These are phyloP conservation scores for Papilio polytes DNA, from an alignment of 1,140 invertebrate species.

Conservation along the genomic window DNA sequence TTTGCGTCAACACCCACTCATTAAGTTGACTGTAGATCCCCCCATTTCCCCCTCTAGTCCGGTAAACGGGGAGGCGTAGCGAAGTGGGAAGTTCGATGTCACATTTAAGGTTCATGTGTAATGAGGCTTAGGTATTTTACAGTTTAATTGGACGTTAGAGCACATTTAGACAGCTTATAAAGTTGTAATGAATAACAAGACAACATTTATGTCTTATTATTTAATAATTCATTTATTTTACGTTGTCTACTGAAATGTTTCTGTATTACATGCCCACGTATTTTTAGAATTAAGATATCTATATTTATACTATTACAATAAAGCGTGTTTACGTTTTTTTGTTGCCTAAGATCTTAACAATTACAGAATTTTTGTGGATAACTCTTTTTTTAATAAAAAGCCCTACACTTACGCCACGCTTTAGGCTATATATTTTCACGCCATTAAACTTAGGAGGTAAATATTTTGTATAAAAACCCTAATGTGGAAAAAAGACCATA, in stretches of 20 bases:
- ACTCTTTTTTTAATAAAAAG: too few relatives aligned
- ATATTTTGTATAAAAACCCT: too few relatives aligned
- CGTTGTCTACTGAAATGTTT: neutral
- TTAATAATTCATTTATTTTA: neutral
- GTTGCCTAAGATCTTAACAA: too few relatives aligned
- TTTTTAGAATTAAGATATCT: too few relatives aligned
- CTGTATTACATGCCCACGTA: neutral
- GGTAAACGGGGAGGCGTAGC: constrained; percentile 41
- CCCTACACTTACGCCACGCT: too few relatives aligned
- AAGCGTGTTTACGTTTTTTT: too few relatives aligned
- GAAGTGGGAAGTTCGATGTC: constrained; percentile 36
- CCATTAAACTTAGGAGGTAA: too few relatives aligned
- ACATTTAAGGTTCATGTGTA: constrained; percentile 24
- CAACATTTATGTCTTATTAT: constrained; percentile 7
- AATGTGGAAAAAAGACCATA: too few relatives aligned
- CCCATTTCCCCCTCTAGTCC: constrained; percentile 40
- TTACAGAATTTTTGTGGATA: too few relatives aligned
- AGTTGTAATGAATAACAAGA: neutral
- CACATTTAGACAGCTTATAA: neutral
- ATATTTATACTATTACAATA: too few relatives aligned
- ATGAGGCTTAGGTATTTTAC: constrained; percentile 19
- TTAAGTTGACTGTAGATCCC: constrained; percentile 43
- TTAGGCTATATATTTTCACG: too few relatives aligned
- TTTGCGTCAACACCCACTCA: constrained; percentile 52
- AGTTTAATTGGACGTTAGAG: constrained; percentile 28